These are phyloP conservation scores for Colius striatus DNA, from an alignment of 2,113 vertebrate genomes.

Conservation along the genomic window DNA sequence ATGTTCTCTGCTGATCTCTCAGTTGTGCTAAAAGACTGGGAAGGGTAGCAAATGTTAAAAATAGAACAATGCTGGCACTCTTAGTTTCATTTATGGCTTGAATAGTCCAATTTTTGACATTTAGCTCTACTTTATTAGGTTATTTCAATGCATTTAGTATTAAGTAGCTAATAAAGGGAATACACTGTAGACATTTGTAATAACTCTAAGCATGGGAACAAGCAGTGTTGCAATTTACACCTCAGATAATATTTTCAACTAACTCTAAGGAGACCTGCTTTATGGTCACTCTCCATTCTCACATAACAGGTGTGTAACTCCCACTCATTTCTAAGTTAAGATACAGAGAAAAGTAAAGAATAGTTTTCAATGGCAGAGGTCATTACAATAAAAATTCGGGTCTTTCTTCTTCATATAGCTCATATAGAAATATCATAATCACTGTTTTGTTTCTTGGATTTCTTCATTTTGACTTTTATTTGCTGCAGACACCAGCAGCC, in stretches of 20 bases:
- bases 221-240: not conserved
- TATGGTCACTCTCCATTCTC: not conserved
- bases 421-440: not conserved
- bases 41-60: not conserved
- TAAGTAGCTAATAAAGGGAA: not conserved
- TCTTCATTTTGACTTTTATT: not conserved
- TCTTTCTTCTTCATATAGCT: not conserved
- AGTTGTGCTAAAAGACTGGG: not conserved
- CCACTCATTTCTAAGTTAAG: slow-evolving; percentile 33
- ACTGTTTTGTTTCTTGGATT: not conserved
- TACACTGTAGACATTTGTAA: not conserved
- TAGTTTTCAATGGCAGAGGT: not conserved
- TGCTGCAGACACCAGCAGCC: not conserved
- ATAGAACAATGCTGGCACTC: not conserved
- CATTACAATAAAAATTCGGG: not conserved
- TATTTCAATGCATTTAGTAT: not conserved
- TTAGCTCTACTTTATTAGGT: not conserved
- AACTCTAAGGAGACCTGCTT: not conserved
- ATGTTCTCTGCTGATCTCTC: not conserved
- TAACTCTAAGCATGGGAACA: not conserved
- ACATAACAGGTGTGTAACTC: slow-evolving; percentile 36
- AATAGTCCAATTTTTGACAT: not conserved
- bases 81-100: not conserved
- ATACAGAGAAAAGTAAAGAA: not conserved
- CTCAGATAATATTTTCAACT: not conserved